Base-by-base conservation (phyloP, 2,888 invertebrate genomes). In the Xylota sylvarum region DNA sequence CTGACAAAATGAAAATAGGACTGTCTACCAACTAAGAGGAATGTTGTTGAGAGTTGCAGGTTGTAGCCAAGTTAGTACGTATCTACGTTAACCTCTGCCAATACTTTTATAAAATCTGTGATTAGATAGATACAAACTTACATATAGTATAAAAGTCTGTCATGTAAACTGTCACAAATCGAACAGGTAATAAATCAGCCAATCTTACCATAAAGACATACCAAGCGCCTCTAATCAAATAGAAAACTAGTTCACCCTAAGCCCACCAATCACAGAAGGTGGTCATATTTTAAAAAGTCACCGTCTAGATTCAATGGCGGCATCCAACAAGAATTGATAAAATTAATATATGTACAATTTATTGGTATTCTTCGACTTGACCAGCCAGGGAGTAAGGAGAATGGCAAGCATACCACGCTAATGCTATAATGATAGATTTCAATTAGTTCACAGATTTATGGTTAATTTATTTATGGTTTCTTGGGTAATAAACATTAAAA, bases 401-500 rank as follows among this genome's bases (percentile, higher is more conserved):
- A n/a, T 0, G 2, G 0, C n/a, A 37, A n/a, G 4, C 48, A 74
- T 74, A 64, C 30, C 50, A 14, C 12, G 40, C 84, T 74, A 27
- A 27, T 70, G 55, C 32, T 23, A 5, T 30, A 74, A 50, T 70
- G 56, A 80, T 80, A 58, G 80, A 10, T 76, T 76, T 56, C 55
- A 52, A 77, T 84, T 56, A 52, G 14, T 46, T 60, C 40, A 3
- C 40, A 72, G 83, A 73, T 73, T 83, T 83, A 83, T 83, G 50
- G 46, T 40, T 67, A 72, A 82, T 67, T 83, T 83, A 83, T 83
- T 65, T 67, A 73, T 55, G 60, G 14, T 17, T 17, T 72, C 52
- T 67, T n/a, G 35, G 43, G 9, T 55, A 80, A 50, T 35, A 65
- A 32, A 64, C 56, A 64, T 55, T 65, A 32, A 19, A 43, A 46